These are phyloP conservation scores for Ectobius pallidus DNA, from an alignment of 2,888 invertebrate species.

Conservation along the genomic window DNA sequence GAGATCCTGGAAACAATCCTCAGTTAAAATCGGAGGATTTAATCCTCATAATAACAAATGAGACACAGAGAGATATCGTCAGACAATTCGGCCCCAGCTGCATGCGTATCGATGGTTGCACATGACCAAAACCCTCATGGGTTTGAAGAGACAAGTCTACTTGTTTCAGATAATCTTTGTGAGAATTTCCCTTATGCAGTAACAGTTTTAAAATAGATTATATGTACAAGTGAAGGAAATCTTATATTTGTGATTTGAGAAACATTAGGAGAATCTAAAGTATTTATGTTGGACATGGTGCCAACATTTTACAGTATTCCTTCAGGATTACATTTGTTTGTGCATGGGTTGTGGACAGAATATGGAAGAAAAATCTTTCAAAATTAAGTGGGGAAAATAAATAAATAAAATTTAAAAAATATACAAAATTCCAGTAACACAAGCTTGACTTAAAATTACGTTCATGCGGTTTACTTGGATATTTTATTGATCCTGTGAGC, in stretches of 20 bases:
- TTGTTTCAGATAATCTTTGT: not conserved
- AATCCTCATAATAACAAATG: not conserved
- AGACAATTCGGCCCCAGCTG: not conserved
- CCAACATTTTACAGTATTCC: not conserved
- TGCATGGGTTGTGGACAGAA: not conserved
- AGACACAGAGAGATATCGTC: not conserved
- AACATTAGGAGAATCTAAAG: not conserved
- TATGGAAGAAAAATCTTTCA: not conserved
- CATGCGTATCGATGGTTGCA: not conserved
- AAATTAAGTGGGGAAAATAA: not conserved
- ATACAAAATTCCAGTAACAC: not conserved
- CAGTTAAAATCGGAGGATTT: not conserved
- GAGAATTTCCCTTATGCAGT: not conserved
- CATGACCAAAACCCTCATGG: not conserved
- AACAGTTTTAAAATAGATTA: not conserved
- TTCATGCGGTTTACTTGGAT: too few relatives aligned
- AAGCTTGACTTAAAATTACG: too few relatives aligned
- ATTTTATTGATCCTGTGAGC: too few relatives aligned
- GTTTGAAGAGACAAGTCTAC: not conserved
- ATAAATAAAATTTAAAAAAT: not conserved
- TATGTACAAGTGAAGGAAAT: not conserved
- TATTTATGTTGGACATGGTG: not conserved
- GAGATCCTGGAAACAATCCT: not conserved
- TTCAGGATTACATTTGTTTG: not conserved
- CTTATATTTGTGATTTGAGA: not conserved